Conservation (phyloP, 1,140 invertebrate species). For the Galleria mellonella region DNA sequence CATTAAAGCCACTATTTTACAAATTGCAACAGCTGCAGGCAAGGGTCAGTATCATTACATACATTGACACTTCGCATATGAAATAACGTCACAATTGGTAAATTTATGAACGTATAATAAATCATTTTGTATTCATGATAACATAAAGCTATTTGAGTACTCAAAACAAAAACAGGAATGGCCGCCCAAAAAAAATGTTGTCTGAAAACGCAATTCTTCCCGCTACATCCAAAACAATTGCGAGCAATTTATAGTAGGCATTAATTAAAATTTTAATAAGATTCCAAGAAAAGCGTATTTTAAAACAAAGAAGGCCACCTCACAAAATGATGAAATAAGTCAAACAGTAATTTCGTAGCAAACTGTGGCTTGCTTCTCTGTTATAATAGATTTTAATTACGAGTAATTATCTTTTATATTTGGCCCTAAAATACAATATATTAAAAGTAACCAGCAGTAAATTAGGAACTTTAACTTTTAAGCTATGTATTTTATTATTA, state of each 20-base stretch:
- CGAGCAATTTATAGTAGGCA: constrained; percentile 26
- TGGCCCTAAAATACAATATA: constrained; percentile 7
- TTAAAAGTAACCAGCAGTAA: not conserved
- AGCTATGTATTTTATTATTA: too few relatives aligned
- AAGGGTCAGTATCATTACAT: too few relatives aligned
- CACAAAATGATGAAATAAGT: constrained; percentile 29
- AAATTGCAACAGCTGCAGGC: too few relatives aligned
- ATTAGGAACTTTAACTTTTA: too few relatives aligned
- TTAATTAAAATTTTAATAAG: constrained; percentile 46
- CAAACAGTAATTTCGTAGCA: constrained; percentile 24
- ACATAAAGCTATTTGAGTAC: constrained; percentile 7
- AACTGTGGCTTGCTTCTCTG: constrained; percentile 21
- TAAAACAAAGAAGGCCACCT: constrained; percentile 26
- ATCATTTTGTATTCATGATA: constrained; percentile 10
- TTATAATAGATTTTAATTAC: constrained; percentile 28
- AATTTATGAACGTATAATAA: constrained; percentile 6
- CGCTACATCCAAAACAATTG: constrained; percentile 22
- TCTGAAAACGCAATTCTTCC: constrained; percentile 14
- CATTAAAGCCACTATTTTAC: too few relatives aligned
- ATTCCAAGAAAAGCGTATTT: constrained; percentile 21
- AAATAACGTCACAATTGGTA: not conserved
- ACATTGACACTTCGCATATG: too few relatives aligned
- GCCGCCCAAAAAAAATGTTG: constrained; percentile 2
- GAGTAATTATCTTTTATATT: constrained; percentile 16
- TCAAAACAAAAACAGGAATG: constrained; percentile 10